phyloP scores from a whole-genome alignment of 2,888 invertebrate genomes.

The Drosophila subsilvestris region DNA sequence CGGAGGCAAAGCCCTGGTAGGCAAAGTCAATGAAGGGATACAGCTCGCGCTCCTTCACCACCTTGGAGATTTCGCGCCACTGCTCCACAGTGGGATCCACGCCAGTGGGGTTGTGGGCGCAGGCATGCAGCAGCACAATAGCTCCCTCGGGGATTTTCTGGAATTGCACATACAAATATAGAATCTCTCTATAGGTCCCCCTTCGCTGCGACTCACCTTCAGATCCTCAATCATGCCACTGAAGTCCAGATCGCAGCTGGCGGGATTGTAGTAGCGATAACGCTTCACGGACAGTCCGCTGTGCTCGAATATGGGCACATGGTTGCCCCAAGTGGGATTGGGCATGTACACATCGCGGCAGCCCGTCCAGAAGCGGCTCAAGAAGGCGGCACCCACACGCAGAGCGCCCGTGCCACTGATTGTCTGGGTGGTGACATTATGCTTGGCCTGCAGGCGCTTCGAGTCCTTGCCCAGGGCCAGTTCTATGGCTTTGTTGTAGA shows the following conservation, averaged over 20 bases:
- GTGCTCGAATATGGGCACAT: conserved; percentile 96
- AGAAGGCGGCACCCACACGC: conserved; percentile 95
- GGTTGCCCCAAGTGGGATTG: conserved; percentile 99
- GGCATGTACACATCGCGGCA: conserved; percentile 95
- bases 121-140: conserved; percentile 96
- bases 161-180: conserved; percentile 65
- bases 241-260: conserved; percentile 97
- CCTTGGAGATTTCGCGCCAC: conserved; percentile 93
- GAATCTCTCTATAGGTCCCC: not conserved
- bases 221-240: conserved; percentile 95
- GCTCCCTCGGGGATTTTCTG: conserved; percentile 97
- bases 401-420: conserved; percentile 99
- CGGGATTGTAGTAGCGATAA: conserved; percentile 97
- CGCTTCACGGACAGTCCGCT: conserved; percentile 93
- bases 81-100: conserved; percentile 95
- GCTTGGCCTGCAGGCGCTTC: conserved; percentile 87
- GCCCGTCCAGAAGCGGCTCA: conserved; percentile 91
- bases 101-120: conserved; percentile 99
- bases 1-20: conserved; percentile 98
- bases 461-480: conserved; percentile 94
- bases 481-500: conserved; percentile 92
- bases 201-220: conserved; percentile 84
- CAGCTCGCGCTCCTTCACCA: conserved; percentile 92
- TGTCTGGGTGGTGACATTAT: conserved; percentile 91
- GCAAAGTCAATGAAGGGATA: conserved; percentile 99